These are phyloP conservation scores for Oreohelix idahoensis DNA, from an alignment of 1,140 invertebrate genomes.

Conservation along the genomic window DNA sequence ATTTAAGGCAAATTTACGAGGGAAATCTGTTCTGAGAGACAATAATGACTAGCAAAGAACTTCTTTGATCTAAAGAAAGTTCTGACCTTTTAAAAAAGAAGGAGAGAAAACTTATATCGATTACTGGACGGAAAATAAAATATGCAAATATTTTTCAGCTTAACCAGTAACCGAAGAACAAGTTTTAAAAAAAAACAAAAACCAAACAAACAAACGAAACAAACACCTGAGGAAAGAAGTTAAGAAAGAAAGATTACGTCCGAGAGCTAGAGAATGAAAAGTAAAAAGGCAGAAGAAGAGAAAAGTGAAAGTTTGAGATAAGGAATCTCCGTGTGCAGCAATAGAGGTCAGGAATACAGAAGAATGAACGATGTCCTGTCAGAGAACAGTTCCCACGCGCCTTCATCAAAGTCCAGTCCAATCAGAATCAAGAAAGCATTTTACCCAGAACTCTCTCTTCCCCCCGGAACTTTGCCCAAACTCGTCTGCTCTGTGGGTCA, in stretches of 20 bases:
- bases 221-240: background rate
- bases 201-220: too few species aligned
- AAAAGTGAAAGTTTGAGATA: background rate
- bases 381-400: background rate
- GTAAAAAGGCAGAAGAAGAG: background rate
- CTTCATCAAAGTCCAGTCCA: conserved; percentile 1
- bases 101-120: too few species aligned
- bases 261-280: background rate
- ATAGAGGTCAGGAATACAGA: conserved; percentile 3
- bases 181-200: too few species aligned
- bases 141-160: too few species aligned
- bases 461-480: background rate
- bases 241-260: background rate
- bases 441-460: background rate
- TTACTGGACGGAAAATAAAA: too few species aligned
- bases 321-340: background rate
- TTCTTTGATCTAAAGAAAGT: too few species aligned
- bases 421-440: background rate
- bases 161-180: too few species aligned
- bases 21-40: too few species aligned
- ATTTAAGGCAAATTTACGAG: too few species aligned
- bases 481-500: background rate
- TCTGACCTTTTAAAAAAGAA: too few species aligned
- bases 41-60: too few species aligned
- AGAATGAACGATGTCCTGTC: conserved; percentile 7